Evolutionary conservation across 2,888 invertebrate genomes (phyloP).

Genomic region (Stenotaenia linearis): DNA sequence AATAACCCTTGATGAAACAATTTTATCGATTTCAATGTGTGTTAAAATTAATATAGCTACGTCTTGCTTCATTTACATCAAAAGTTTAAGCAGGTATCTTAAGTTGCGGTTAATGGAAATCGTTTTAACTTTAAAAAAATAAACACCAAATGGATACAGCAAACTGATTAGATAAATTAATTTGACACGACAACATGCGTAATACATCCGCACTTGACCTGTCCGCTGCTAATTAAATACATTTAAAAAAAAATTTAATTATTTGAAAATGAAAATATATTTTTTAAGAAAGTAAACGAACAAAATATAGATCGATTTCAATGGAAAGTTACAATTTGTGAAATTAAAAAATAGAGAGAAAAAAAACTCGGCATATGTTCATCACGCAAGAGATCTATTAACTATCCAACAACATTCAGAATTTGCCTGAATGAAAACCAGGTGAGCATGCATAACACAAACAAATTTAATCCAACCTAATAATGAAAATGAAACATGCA

Average conservation of each 20-base stretch:
- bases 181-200: not conserved
- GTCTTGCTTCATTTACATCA: not conserved
- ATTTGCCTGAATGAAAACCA: not conserved
- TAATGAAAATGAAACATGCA: not conserved
- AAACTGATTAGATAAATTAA: not conserved
- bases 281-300: not conserved
- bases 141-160: not conserved
- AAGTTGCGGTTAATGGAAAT: not conserved
- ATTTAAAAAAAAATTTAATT: not conserved
- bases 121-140: not conserved
- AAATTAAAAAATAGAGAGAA: not conserved
- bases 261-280: not conserved
- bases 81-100: not conserved
- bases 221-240: not conserved
- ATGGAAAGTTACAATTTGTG: not conserved
- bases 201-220: not conserved
- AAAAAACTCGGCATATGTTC: not conserved
- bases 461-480: conserved; percentile 7
- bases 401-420: not conserved
- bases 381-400: conserved; percentile 4
- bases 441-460: conserved; percentile 2
- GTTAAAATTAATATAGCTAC: not conserved
- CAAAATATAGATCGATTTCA: too few relatives aligned
- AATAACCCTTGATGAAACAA: conserved; percentile 1
- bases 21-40: not conserved